Evolutionary conservation across 1,140 invertebrate genomes (phyloP).

Genomic region (Oedothorax gibbosus): DNA sequence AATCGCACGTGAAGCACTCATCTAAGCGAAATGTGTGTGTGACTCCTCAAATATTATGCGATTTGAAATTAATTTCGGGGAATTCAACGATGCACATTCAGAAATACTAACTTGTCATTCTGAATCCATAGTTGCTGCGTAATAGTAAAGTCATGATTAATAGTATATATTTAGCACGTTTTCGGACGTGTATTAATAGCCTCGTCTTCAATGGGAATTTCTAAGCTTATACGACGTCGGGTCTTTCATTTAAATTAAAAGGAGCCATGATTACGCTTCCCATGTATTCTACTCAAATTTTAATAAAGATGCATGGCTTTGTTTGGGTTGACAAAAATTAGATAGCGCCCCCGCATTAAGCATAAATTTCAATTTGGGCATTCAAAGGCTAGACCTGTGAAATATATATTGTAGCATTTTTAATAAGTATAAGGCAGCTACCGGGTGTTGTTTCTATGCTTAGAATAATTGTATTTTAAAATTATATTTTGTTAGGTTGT

Average conservation of each 20-base stretch:
- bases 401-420: too few relatives aligned
- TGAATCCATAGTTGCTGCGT: not conserved
- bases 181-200: slow-evolving; percentile 16
- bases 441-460: too few relatives aligned
- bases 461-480: too few relatives aligned
- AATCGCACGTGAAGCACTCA: not conserved
- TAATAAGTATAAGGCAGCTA: too few relatives aligned
- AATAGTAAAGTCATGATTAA: slow-evolving; percentile 13
- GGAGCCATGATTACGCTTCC: not conserved
- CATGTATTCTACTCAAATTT: not conserved
- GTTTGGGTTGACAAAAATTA: not conserved
- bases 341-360: too few relatives aligned
- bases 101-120: slow-evolving; percentile 17
- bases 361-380: too few relatives aligned
- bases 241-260: not conserved
- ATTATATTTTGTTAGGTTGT: too few relatives aligned
- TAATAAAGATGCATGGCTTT: not conserved
- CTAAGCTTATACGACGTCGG: not conserved
- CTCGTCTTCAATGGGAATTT: slow-evolving; percentile 13
- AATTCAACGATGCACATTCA: slow-evolving; percentile 5
- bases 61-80: slow-evolving; percentile 29
- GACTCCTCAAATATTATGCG: slow-evolving; percentile 26
- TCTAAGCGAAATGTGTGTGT: not conserved
- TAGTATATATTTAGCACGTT: slow-evolving; percentile 24
- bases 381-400: too few relatives aligned